phyloP scores from a whole-genome alignment of 1,140 invertebrate genomes.

The Temnothorax nylanderi region DNA sequence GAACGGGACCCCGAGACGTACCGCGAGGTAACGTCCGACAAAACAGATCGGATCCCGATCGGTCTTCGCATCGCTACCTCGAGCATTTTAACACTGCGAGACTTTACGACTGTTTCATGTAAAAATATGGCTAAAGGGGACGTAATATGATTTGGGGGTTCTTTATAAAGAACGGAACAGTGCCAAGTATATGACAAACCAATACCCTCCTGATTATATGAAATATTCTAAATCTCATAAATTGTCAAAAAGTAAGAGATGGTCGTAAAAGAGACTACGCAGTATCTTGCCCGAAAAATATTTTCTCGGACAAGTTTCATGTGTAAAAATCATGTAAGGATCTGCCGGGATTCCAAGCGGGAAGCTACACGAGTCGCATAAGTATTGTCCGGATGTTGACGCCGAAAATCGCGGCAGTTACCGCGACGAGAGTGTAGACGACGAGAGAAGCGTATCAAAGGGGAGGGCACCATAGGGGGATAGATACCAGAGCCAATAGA shows the following conservation, averaged over 20 bases:
- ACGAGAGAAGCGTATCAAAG: constrained; percentile 51
- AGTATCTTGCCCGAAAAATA: neutral
- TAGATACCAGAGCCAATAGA: constrained; percentile 79
- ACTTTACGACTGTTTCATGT: constrained; percentile 33
- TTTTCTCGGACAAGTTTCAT: neutral
- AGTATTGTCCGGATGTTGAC: constrained; percentile 66
- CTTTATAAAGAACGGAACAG: neutral
- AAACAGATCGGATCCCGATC: constrained; percentile 50
- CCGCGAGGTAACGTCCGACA: constrained; percentile 40
- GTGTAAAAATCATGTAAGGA: neutral
- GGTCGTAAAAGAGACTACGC: neutral
- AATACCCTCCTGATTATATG: neutral
- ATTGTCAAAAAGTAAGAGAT: neutral
- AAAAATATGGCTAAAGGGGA: constrained; percentile 2
- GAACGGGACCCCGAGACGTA: constrained; percentile 4
- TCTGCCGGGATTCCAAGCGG: neutral
- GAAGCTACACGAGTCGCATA: constrained; percentile 12
- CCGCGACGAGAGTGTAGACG: constrained; percentile 43
- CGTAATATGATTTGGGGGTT: neutral
- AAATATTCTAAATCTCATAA: neutral
- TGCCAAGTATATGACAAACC: neutral
- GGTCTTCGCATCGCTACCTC: constrained; percentile 16
- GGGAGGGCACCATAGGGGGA: constrained; percentile 72
- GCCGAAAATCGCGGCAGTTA: constrained; percentile 27
- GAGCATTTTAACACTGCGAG: constrained; percentile 1